These are phyloP conservation scores for Lates calcarifer DNA, from an alignment of 2,113 vertebrate species.

Conservation along the genomic window DNA sequence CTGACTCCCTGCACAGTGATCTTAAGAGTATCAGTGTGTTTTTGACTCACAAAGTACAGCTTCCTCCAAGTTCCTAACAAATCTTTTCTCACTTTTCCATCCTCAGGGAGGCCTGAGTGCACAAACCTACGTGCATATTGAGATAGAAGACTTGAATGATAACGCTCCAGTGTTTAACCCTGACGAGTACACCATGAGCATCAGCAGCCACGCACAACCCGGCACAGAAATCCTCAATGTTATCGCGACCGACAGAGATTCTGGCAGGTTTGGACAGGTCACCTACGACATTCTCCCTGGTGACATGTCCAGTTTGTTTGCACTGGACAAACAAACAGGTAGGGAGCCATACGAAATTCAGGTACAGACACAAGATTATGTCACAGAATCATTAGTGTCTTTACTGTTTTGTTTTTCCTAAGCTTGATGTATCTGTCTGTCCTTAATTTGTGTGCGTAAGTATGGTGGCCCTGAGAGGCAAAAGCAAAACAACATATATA, in stretches of 20 bases:
- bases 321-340: conserved; percentile 91
- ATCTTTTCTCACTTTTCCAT: neutral
- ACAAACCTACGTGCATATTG: conserved; percentile 91
- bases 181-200: conserved; percentile 85
- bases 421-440: neutral
- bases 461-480: neutral
- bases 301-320: conserved; percentile 87
- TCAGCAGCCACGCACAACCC: conserved; percentile 88
- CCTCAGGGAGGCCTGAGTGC: conserved; percentile 91
- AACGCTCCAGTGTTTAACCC: conserved; percentile 91
- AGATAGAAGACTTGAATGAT: conserved; percentile 93
- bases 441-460: neutral
- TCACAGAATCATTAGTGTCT: neutral
- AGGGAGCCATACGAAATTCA: neutral
- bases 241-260: conserved; percentile 91
- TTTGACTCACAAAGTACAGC: neutral
- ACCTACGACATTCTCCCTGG: conserved; percentile 87
- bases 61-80: neutral
- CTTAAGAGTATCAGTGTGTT: neutral
- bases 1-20: neutral
- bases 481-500: neutral
- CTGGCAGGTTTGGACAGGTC: conserved; percentile 86
- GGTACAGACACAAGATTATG: neutral
- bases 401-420: neutral
- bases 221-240: conserved; percentile 90